Percentiles rank a stretch among this genome's conserved stretches.
These are phyloP conservation scores for Sebastes melanostomus DNA, from an alignment of 2,797 vertebrate species.

Conservation along the genomic window DNA sequence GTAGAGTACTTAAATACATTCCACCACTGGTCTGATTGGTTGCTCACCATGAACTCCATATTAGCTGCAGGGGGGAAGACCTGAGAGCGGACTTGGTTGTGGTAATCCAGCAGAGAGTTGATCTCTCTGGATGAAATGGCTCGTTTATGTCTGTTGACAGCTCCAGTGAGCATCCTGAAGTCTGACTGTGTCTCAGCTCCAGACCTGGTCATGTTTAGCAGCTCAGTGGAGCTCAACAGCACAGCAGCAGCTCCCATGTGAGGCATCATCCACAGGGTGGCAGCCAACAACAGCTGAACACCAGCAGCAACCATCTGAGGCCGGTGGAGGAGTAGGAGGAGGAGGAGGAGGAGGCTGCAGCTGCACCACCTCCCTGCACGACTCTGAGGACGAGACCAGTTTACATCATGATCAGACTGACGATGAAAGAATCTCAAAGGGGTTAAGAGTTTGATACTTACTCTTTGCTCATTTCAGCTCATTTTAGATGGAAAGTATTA, in stretches of 20 bases:
- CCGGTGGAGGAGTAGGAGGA: neutral
- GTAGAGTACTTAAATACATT: neutral
- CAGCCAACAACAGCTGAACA: constrained; percentile 77
- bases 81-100: constrained; percentile 88
- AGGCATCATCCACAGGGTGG: constrained; percentile 80
- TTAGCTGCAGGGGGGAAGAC: constrained; percentile 88
- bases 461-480: neutral
- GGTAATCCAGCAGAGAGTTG: constrained; percentile 84
- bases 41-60: constrained; percentile 93
- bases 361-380: neutral
- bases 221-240: constrained; percentile 70
- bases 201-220: constrained; percentile 23
- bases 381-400: constrained; percentile 12
- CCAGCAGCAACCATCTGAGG: constrained; percentile 69
- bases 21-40: neutral
- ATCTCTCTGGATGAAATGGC: constrained; percentile 83
- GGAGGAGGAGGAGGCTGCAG: constrained; percentile 1
- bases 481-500: neutral
- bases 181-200: constrained; percentile 14
- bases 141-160: constrained; percentile 67
- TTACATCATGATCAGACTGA: neutral
- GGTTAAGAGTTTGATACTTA: neutral
- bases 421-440: neutral
- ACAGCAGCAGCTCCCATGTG: constrained; percentile 52
- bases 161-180: constrained; percentile 29